Evolutionary conservation across 2,888 invertebrate genomes (phyloP), one percentile per base, ranked within the genome.

Genomic region (Ganaspis brasiliensis): DNA sequence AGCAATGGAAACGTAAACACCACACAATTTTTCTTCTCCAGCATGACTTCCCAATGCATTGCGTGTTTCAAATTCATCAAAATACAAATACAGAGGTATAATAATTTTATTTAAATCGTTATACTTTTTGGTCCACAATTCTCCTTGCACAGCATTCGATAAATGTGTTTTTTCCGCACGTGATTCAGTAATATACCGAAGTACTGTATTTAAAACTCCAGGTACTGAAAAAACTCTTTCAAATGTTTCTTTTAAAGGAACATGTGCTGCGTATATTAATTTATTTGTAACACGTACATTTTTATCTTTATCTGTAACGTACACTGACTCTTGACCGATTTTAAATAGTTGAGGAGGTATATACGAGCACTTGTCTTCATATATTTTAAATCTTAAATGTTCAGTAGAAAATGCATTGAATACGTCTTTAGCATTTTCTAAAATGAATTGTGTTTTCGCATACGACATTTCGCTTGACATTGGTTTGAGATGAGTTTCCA

Each of bases 11-110:
- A 77, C 75, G 45, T 83, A 82, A 10, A 78, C 57, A 21, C 77
- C 77, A 24, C 79, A 81, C 12, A 82, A 67, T 74, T 81, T 81
- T 72, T 82, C 73, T 21, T 79, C 75, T 10, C 81, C 75, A 67
- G 31, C 31, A 31, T 31, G 31, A 31, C 31, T 31, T 31, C 31
- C 31, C 31, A 31, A 31, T 31, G 31, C 31, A 31, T 31, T 31
- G 2, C 31, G 31, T 2, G 31, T 31, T 31, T 31, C 31, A 31
- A 31, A 31, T 31, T 31, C 31, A 6, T 31, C 31, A 31, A 31
- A 31, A 31, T 31, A 31, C 6, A 31, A 31, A 31, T 31, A 31
- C 31, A 31, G 31, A 4, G 31, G 31, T 4, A 31, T 31, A 31
- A 31, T 31, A 31, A 31, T 31, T 31, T 74, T 73, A 59, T 75